phyloP scores from a whole-genome alignment of 1,140 invertebrate genomes.

The Tribolium madens region DNA sequence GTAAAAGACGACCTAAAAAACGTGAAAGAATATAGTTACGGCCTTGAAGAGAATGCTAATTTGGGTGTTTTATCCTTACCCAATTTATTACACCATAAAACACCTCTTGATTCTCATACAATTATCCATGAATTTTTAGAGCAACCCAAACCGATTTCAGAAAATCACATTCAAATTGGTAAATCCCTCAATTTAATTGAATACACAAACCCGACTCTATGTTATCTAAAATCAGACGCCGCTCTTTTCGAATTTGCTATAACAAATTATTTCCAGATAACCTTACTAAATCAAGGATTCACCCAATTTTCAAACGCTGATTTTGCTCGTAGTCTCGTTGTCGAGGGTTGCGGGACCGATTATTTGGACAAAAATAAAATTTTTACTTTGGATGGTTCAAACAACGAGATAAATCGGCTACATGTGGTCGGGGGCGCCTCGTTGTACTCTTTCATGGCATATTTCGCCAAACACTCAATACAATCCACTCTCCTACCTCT shows the following conservation, averaged over 20 bases:
- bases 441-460: conserved; percentile 73
- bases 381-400: conserved; percentile 71
- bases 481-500: conserved; percentile 71
- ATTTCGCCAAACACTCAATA: conserved; percentile 73
- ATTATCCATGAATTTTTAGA: conserved; percentile 67
- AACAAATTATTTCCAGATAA: conserved; percentile 68
- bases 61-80: conserved; percentile 73
- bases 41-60: conserved; percentile 73
- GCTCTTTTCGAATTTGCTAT: conserved; percentile 75
- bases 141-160: conserved; percentile 58
- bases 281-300: conserved; percentile 67
- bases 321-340: conserved; percentile 74
- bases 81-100: conserved; percentile 73
- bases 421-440: conserved; percentile 77
- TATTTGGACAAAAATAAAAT: conserved; percentile 68
- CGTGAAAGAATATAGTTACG: conserved; percentile 70
- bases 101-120: conserved; percentile 67
- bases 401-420: conserved; percentile 68
- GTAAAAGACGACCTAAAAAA: conserved; percentile 73
- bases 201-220: conserved; percentile 69
- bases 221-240: conserved; percentile 74
- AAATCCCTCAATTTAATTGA: conserved; percentile 69
- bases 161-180: conserved; percentile 73
- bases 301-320: conserved; percentile 74
- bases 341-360: conserved; percentile 76